Conservation (phyloP, 2,797 vertebrate genomes). For the Falco naumanni region DNA sequence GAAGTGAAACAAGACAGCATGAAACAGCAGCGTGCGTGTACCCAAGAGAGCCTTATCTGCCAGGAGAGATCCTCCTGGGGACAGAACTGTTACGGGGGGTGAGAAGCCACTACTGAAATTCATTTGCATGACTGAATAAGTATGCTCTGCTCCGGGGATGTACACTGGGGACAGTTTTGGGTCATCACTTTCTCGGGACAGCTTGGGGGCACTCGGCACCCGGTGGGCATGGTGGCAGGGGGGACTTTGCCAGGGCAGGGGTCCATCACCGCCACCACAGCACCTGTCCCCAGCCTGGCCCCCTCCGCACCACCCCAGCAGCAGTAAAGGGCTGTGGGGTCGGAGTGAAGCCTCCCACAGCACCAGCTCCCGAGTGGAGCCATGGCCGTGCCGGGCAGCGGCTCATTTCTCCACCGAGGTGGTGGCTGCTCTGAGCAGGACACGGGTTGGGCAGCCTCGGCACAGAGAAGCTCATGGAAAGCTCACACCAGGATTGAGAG, state of each 20-base stretch:
- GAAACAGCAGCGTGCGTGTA: neutral
- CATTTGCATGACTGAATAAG: neutral
- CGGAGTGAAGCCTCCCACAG: neutral
- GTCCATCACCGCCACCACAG: rapidly evolving
- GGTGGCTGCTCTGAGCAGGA: neutral
- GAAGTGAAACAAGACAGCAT: neutral
- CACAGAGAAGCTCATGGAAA: rapidly evolving
- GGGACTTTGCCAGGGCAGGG: neutral
- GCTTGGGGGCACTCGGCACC: neutral
- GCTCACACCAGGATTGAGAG: neutral
- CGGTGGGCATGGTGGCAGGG: rapidly evolving
- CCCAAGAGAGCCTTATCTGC: neutral
- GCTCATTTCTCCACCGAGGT: neutral
- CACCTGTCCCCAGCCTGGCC: neutral
- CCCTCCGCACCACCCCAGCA: neutral
- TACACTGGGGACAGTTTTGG: neutral
- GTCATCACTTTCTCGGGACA: neutral
- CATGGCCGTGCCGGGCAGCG: rapidly evolving
- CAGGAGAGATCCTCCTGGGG: neutral
- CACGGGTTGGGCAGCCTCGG: rapidly evolving
- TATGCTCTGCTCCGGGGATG: rapidly evolving
- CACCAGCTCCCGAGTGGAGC: rapidly evolving
- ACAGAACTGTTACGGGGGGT: too few species aligned
- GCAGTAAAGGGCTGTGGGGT: neutral
- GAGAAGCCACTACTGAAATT: neutral